Evolutionary conservation across 2,113 vertebrate genomes (phyloP).

Genomic region (Rafetus swinhoei): DNA sequence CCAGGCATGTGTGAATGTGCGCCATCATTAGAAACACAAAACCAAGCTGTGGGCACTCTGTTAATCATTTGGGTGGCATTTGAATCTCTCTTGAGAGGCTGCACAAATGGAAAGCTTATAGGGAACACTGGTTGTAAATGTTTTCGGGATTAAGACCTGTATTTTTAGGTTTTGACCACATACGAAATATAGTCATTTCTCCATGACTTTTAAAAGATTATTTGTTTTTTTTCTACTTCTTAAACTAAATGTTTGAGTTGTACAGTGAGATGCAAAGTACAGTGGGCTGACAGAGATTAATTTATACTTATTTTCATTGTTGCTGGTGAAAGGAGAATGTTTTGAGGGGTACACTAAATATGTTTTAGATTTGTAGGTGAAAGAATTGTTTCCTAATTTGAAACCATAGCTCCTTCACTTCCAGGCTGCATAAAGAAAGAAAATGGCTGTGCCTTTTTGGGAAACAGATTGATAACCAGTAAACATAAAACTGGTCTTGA

Average conservation of each 20-base stretch:
- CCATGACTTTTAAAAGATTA: neutral
- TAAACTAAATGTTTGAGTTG: neutral
- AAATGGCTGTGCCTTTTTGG: conserved; percentile 42
- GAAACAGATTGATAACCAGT: conserved; percentile 50
- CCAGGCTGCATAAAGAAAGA: conserved; percentile 32
- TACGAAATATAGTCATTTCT: conserved; percentile 20
- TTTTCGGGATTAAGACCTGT: neutral
- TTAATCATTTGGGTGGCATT: too few species aligned
- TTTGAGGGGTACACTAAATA: neutral
- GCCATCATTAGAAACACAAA: too few species aligned
- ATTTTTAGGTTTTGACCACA: neutral
- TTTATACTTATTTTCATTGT: conserved; percentile 5
- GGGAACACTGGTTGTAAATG: neutral
- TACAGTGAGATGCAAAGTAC: neutral
- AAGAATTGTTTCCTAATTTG: conserved; percentile 27
- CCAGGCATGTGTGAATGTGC: too few species aligned
- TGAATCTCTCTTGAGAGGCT: too few species aligned
- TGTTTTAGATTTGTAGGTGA: conserved; percentile 2
- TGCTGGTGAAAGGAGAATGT: neutral
- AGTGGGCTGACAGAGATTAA: neutral
- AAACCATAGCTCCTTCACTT: conserved; percentile 35
- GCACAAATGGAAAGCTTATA: too few species aligned
- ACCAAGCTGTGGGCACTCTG: too few species aligned
- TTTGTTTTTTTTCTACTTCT: conserved; percentile 8
- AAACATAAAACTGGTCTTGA: conserved; percentile 53